A percentile compares a stretch with the other conserved stretches of the same genome.
Conservation (phyloP, 2,797 vertebrate species). For the Chiloscyllium punctatum region DNA sequence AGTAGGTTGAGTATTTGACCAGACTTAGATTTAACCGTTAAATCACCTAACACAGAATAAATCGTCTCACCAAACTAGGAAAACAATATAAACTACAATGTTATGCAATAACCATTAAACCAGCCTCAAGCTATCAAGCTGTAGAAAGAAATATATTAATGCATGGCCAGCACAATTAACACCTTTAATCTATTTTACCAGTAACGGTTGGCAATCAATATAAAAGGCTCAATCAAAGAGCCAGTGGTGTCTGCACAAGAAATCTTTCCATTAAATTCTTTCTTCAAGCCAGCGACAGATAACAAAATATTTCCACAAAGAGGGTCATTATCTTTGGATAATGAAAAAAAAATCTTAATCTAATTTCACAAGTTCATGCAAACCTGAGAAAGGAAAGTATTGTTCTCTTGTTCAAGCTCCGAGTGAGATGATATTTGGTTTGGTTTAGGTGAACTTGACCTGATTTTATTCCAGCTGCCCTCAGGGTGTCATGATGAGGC, state of each 20-base stretch:
- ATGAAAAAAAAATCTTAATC: background rate
- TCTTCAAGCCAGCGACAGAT: background rate
- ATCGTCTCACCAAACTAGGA: background rate
- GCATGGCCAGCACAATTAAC: background rate
- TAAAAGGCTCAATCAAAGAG: background rate
- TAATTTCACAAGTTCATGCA: background rate
- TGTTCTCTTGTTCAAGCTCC: background rate
- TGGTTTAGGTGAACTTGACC: background rate
- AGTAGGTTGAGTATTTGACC: background rate
- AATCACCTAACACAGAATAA: background rate
- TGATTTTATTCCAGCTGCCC: background rate
- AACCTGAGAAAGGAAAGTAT: background rate
- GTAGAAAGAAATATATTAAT: background rate
- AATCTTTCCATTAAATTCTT: constrained; percentile 7
- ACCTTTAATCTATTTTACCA: constrained; percentile 16
- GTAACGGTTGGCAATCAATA: background rate
- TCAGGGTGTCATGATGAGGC: background rate
- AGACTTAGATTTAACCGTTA: background rate
- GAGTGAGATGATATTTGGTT: background rate
- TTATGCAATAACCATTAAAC: background rate
- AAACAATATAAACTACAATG: background rate
- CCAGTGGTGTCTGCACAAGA: background rate
- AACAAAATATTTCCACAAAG: background rate
- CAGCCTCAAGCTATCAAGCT: background rate
- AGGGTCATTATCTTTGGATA: background rate